phyloP scores from a whole-genome alignment of 2,797 vertebrate genomes.

The Lutra lutra region DNA sequence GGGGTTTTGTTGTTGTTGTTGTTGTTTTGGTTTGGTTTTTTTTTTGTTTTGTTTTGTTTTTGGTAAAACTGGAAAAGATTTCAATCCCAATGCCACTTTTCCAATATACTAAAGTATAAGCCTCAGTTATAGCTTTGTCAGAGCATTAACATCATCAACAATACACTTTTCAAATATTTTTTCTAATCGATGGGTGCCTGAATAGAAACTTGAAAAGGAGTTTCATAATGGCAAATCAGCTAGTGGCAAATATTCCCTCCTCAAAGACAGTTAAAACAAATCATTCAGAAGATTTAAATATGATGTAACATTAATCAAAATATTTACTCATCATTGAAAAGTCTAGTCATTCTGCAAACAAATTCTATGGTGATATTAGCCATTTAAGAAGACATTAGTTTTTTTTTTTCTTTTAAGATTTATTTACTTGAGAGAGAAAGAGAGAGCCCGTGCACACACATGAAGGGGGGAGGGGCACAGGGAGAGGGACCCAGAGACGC shows the following conservation, averaged over 20 bases:
- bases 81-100: background rate
- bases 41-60: no score
- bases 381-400: slow-evolving; percentile 5
- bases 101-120: slow-evolving; percentile 19
- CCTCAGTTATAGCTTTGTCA: background rate
- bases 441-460: rapidly evolving
- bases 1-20: no score
- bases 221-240: background rate
- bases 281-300: background rate
- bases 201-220: background rate
- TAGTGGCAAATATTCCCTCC: background rate
- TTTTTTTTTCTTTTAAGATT: background rate
- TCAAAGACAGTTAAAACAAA: background rate
- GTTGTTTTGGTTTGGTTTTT: no score
- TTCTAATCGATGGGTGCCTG: background rate
- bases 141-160: background rate
- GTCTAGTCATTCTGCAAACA: background rate
- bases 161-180: background rate
- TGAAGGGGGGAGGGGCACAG: background rate
- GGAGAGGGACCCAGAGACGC: background rate
- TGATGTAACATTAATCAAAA: background rate
- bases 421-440: background rate
- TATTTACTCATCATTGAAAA: background rate
- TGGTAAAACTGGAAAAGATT: background rate
- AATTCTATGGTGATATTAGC: background rate